phyloP scores from a whole-genome alignment of 2,888 invertebrate species.

The Drosophila pullipes region DNA sequence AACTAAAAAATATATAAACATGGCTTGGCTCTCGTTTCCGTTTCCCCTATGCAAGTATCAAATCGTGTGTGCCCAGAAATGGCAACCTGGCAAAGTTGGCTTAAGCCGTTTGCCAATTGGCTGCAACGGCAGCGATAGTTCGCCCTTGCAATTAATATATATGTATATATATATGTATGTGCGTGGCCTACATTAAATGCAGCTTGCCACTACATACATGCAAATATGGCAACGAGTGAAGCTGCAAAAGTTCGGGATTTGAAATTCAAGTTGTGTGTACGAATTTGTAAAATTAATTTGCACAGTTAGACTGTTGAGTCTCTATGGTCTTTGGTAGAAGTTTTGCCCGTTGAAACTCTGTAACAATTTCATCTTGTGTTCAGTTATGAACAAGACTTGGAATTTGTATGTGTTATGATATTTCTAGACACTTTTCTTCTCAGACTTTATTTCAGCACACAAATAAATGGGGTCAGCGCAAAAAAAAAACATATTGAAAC shows the following conservation, averaged over 20 bases:
- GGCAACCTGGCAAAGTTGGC: conserved; percentile 38
- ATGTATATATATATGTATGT: conserved; percentile 3
- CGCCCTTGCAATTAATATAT: conserved; percentile 51
- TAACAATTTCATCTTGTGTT: background rate
- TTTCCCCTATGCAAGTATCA: conserved; percentile 18
- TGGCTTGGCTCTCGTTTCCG: conserved; percentile 23
- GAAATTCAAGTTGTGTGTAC: conserved; percentile 57
- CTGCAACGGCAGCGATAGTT: conserved; percentile 29
- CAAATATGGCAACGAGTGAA: conserved; percentile 52
- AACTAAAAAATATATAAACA: conserved; percentile 24
- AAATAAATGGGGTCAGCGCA: conserved; percentile 33
- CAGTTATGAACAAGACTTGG: background rate
- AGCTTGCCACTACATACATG: background rate
- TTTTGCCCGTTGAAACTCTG: background rate
- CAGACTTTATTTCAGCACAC: conserved; percentile 40
- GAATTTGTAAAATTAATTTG: conserved; percentile 3
- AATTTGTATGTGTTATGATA: background rate
- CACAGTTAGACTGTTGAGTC: background rate
- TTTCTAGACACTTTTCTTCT: background rate
- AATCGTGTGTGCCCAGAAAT: background rate
- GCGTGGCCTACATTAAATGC: conserved; percentile 30
- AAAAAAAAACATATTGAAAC: conserved; percentile 45
- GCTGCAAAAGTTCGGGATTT: conserved; percentile 66
- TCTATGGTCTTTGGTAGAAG: background rate
- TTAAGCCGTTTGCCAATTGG: conserved; percentile 54